A percentile compares a stretch with the other conserved stretches of the same genome.
Conservation (phyloP, 1,140 invertebrate species). For the Drosophila grimshawi region DNA sequence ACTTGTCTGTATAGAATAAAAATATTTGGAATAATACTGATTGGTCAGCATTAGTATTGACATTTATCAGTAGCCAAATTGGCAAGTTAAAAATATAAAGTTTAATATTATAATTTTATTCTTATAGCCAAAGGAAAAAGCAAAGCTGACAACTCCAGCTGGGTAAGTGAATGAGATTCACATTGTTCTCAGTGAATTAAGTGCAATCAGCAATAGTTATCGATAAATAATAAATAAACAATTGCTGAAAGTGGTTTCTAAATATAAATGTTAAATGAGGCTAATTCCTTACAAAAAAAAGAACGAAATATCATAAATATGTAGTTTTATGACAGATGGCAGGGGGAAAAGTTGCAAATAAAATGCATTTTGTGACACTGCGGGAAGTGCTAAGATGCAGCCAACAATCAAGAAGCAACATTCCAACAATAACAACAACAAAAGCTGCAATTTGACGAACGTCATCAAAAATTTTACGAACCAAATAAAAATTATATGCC, state of each 20-base stretch:
- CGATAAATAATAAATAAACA: too few species aligned
- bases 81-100: too few species aligned
- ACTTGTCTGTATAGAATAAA: too few species aligned
- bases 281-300: slow-evolving; percentile 15
- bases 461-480: slow-evolving; percentile 75
- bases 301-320: slow-evolving; percentile 33
- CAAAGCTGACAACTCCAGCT: too few species aligned
- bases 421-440: slow-evolving; percentile 33
- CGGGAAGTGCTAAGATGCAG: slow-evolving; percentile 13
- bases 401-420: slow-evolving; percentile 11
- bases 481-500: slow-evolving; percentile 74
- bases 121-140: too few species aligned
- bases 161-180: too few species aligned
- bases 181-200: too few species aligned
- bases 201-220: too few species aligned
- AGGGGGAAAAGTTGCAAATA: slow-evolving; percentile 6
- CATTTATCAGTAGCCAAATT: too few species aligned
- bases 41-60: too few species aligned
- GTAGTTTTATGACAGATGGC: slow-evolving; percentile 22
- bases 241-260: neutral
- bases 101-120: too few species aligned
- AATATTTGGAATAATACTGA: too few species aligned
- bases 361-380: slow-evolving; percentile 22
- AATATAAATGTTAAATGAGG: slow-evolving; percentile 31
- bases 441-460: slow-evolving; percentile 66